phyloP scores from a whole-genome alignment of 2,797 vertebrate species.

The Microchirus variegatus region DNA sequence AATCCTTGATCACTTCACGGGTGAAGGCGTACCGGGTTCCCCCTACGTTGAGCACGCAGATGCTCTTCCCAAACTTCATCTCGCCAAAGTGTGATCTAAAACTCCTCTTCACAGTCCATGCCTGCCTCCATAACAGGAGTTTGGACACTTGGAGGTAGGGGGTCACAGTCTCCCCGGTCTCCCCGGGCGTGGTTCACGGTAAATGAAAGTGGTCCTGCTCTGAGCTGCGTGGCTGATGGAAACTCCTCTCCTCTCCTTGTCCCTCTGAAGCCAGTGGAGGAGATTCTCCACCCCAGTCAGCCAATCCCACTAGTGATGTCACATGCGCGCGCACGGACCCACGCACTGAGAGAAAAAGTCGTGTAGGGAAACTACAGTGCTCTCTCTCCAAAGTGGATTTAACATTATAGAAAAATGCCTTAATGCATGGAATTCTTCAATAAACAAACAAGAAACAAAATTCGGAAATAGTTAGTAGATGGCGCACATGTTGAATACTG shows the following conservation, averaged over 20 bases:
- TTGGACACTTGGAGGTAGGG: slow-evolving; percentile 15
- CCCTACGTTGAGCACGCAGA: slow-evolving; percentile 93
- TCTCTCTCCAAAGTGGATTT: background rate
- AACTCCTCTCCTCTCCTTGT: slow-evolving; percentile 49
- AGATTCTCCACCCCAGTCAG: slow-evolving; percentile 73
- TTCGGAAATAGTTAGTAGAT: too few species aligned
- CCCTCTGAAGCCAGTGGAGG: slow-evolving; percentile 45
- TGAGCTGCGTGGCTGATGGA: slow-evolving; percentile 37
- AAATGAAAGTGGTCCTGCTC: slow-evolving; percentile 37
- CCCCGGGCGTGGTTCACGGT: slow-evolving; percentile 60
- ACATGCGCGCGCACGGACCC: slow-evolving; percentile 41
- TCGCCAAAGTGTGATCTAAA: slow-evolving; percentile 40
- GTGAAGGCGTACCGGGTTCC: slow-evolving; percentile 95
- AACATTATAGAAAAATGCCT: background rate
- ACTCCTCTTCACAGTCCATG: slow-evolving; percentile 37
- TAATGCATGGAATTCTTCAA: background rate
- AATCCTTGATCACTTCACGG: slow-evolving; percentile 94
- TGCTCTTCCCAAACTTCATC: slow-evolving; percentile 87
- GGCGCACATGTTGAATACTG: too few species aligned
- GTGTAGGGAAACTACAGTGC: background rate
- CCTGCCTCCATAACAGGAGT: slow-evolving; percentile 42
- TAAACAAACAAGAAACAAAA: too few species aligned
- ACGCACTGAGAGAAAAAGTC: slow-evolving; percentile 22
- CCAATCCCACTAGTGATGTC: slow-evolving; percentile 77
- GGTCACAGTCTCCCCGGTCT: slow-evolving; percentile 19